Conservation (phyloP, 1,140 invertebrate genomes). For the Linepithema humile region DNA sequence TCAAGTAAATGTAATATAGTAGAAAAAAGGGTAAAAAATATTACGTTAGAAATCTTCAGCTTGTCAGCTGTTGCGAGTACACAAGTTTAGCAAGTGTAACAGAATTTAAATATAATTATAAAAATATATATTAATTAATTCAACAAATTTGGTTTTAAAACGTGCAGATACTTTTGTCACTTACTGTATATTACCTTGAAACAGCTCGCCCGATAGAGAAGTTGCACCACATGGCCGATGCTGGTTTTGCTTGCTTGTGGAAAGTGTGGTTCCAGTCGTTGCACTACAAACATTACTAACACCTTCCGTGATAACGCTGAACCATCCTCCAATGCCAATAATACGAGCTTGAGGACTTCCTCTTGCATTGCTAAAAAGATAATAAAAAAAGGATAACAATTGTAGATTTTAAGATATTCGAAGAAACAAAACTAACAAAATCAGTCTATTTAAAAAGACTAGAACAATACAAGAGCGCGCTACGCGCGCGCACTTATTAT, state of each 20-base stretch:
- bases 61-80: no score
- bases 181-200: constrained; percentile 91
- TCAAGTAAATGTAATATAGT: no score
- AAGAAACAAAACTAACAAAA: not conserved
- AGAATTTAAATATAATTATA: constrained; percentile 26
- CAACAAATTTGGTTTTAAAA: not conserved
- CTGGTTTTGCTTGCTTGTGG: constrained; percentile 99
- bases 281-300: constrained; percentile 99
- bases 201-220: constrained; percentile 98
- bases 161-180: not conserved
- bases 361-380: constrained; percentile 95
- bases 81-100: no score
- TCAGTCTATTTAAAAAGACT: no score
- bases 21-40: no score
- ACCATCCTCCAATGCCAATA: constrained; percentile 97
- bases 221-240: constrained; percentile 99
- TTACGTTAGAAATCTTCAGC: no score
- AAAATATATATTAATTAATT: not conserved
- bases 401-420: not conserved
- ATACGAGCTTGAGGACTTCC: constrained; percentile 97
- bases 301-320: constrained; percentile 98
- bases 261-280: constrained; percentile 97
- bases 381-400: not conserved
- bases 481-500: no score
- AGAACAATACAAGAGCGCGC: no score